Evolutionary conservation across 2,888 invertebrate genomes (phyloP).

Genomic region (Horisme vitalbata): DNA sequence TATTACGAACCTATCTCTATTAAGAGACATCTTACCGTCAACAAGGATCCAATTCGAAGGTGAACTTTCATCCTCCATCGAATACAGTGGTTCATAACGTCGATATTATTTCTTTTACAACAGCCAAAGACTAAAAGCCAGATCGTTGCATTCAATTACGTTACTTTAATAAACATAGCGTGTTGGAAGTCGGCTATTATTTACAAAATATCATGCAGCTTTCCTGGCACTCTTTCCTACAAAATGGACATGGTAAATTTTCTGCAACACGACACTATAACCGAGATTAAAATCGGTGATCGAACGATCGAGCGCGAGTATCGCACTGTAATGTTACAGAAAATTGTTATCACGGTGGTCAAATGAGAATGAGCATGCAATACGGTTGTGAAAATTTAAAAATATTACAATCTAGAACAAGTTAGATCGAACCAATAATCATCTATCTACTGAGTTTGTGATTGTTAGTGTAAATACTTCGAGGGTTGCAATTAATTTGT

Average conservation of each 20-base stretch:
- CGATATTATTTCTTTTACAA: slow-evolving; percentile 20
- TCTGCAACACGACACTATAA: slow-evolving; percentile 51
- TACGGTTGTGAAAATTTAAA: slow-evolving; percentile 39
- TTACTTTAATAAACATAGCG: slow-evolving; percentile 43
- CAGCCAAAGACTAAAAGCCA: slow-evolving; percentile 34
- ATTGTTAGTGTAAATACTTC: slow-evolving; percentile 61
- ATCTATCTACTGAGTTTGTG: slow-evolving; percentile 59
- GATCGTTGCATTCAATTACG: slow-evolving; percentile 35
- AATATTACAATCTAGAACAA: slow-evolving; percentile 52
- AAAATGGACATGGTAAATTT: slow-evolving; percentile 40
- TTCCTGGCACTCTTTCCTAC: slow-evolving; percentile 38
- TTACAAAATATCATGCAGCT: slow-evolving; percentile 47
- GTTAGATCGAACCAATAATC: slow-evolving; percentile 43
- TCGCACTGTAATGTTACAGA: slow-evolving; percentile 42
- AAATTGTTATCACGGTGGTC: slow-evolving; percentile 48
- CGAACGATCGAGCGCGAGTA: slow-evolving; percentile 26
- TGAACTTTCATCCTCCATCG: slow-evolving; percentile 9
- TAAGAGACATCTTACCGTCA: slow-evolving; percentile 26
- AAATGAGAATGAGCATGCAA: slow-evolving; percentile 59
- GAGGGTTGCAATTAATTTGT: slow-evolving; percentile 63
- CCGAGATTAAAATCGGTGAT: slow-evolving; percentile 27
- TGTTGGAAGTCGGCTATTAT: slow-evolving; percentile 42
- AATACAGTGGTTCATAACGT: slow-evolving; percentile 8
- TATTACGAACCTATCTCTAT: slow-evolving; percentile 15
- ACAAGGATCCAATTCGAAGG: slow-evolving; percentile 12